These are phyloP conservation scores for Tetragnatha montana DNA, from an alignment of 2,888 invertebrate genomes.

Conservation along the genomic window DNA sequence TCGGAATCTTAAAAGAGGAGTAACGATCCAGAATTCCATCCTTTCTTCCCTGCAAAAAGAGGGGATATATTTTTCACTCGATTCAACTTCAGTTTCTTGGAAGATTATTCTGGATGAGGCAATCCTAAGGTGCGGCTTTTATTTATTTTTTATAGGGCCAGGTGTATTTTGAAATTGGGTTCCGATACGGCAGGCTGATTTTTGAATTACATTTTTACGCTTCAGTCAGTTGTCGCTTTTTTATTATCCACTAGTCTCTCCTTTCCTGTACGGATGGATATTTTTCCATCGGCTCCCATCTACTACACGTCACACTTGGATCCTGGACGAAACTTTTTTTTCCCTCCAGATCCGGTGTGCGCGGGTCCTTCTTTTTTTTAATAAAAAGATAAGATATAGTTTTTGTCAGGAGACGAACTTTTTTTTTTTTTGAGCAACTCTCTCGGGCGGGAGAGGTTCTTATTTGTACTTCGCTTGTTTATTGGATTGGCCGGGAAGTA, in stretches of 20 bases:
- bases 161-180: constrained; percentile 52
- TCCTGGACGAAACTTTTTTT: not conserved
- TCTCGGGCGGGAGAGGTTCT: not conserved
- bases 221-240: constrained; percentile 47
- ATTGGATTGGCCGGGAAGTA: not conserved
- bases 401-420: not conserved
- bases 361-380: not conserved
- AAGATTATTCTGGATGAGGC: constrained; percentile 49
- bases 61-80: constrained; percentile 8
- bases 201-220: constrained; percentile 60
- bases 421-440: not conserved
- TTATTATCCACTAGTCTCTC: constrained; percentile 3
- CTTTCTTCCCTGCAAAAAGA: not conserved
- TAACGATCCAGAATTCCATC: not conserved
- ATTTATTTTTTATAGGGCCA: constrained; percentile 36
- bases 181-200: constrained; percentile 49
- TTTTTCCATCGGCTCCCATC: constrained; percentile 9
- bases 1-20: not conserved
- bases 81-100: constrained; percentile 35
- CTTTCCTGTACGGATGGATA: not conserved
- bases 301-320: constrained; percentile 31
- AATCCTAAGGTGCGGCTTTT: constrained; percentile 12
- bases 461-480: not conserved
- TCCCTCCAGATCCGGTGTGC: too few relatives aligned
- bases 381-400: not conserved